A percentile compares a stretch with the other conserved stretches of the same genome.
Conservation (phyloP, 2,113 vertebrate genomes). For the Mustelus asterias region DNA sequence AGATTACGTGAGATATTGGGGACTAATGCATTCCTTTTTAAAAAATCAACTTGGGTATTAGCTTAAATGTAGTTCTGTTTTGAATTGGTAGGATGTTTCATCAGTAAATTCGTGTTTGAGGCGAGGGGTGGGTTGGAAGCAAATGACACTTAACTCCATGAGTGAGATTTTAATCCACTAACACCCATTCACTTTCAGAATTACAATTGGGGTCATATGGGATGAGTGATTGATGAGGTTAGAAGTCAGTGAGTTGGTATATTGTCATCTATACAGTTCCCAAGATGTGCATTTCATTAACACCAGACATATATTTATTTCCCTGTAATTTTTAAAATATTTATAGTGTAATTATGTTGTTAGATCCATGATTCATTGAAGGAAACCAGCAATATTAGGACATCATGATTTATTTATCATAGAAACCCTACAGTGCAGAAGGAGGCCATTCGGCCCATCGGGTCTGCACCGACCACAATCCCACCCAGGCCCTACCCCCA, state of each 20-base stretch:
- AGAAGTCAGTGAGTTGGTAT: neutral
- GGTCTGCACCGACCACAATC: too few species aligned
- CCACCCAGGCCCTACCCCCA: too few species aligned
- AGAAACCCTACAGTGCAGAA: too few species aligned
- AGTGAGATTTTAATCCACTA: too few species aligned
- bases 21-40: neutral
- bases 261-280: neutral
- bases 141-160: neutral
- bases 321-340: neutral
- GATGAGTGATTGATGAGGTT: neutral
- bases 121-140: neutral
- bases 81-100: neutral
- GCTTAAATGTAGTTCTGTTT: neutral
- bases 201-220: neutral
- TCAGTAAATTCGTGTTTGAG: neutral
- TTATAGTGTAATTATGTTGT: neutral
- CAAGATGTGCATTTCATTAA: neutral
- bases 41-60: neutral
- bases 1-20: neutral
- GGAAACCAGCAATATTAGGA: neutral
- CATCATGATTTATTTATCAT: neutral
- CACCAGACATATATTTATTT: neutral
- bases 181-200: too few species aligned
- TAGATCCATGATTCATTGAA: neutral
- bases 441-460: too few species aligned